These are phyloP conservation scores for Monopis laevigella DNA, from an alignment of 2,888 invertebrate species.

Conservation along the genomic window DNA sequence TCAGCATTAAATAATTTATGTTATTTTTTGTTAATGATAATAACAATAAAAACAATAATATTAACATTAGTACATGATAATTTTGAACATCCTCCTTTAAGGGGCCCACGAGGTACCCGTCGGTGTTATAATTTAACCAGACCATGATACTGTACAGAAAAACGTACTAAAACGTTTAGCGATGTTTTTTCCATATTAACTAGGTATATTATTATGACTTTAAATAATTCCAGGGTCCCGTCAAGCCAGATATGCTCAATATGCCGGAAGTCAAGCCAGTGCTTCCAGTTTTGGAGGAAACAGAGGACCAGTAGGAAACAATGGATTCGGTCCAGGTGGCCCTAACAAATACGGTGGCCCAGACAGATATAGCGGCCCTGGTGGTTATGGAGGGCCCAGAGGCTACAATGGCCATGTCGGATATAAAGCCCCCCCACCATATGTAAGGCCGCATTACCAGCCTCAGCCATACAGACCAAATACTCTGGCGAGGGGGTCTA, in stretches of 20 bases:
- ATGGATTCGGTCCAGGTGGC: neutral
- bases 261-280: neutral
- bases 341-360: neutral
- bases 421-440: neutral
- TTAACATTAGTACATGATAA: too few relatives aligned
- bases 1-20: too few relatives aligned
- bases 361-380: neutral
- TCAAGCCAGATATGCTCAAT: conserved; percentile 1
- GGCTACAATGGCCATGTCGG: neutral
- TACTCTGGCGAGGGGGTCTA: neutral
- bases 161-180: too few relatives aligned
- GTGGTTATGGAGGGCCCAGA: neutral
- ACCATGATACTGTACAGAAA: too few relatives aligned
- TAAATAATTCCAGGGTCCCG: neutral
- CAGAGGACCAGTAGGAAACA: conserved; percentile 3
- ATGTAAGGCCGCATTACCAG: neutral
- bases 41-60: too few relatives aligned
- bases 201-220: too few relatives aligned
- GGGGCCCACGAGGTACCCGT: too few relatives aligned
- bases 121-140: too few relatives aligned
- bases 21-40: too few relatives aligned
- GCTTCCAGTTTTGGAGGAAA: conserved; percentile 4
- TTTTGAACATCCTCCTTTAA: too few relatives aligned
- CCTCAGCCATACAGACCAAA: neutral
- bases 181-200: too few relatives aligned